Percentiles rank a stretch among this genome's conserved stretches.
Evolutionary conservation across 2,888 invertebrate species (phyloP).

Genomic region (Isoperla grammatica): DNA sequence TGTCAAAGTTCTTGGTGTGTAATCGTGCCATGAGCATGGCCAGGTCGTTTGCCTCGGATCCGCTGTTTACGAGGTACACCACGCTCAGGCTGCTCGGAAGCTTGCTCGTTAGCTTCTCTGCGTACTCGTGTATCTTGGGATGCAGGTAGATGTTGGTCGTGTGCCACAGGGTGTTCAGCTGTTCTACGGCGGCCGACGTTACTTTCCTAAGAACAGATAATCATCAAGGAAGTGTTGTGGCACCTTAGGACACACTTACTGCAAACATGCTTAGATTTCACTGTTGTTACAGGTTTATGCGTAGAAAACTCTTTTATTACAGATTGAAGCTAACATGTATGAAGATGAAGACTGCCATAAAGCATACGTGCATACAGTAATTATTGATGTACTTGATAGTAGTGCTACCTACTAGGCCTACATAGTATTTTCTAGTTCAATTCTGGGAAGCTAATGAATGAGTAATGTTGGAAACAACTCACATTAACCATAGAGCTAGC

Average conservation of each 20-base stretch:
- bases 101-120: slow-evolving; percentile 70
- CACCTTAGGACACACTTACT: no score
- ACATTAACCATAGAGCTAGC: no score
- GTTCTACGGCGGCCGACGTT: slow-evolving; percentile 68
- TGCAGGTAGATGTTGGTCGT: slow-evolving; percentile 90
- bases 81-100: slow-evolving; percentile 56
- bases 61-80: slow-evolving; percentile 92
- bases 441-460: no score
- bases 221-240: no score
- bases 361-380: neutral
- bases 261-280: neutral
- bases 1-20: slow-evolving; percentile 78
- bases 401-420: no score
- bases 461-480: no score
- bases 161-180: slow-evolving; percentile 81
- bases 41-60: slow-evolving; percentile 95
- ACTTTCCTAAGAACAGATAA: slow-evolving; percentile 62
- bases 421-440: no score
- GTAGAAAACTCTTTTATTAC: neutral
- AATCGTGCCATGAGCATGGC: slow-evolving; percentile 82
- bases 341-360: neutral
- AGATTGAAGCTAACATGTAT: neutral
- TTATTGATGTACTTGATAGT: no score
- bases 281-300: neutral
- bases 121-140: slow-evolving; percentile 86